Evolutionary conservation across 2,113 vertebrate species (phyloP).

Genomic region (Cygnus atratus): DNA sequence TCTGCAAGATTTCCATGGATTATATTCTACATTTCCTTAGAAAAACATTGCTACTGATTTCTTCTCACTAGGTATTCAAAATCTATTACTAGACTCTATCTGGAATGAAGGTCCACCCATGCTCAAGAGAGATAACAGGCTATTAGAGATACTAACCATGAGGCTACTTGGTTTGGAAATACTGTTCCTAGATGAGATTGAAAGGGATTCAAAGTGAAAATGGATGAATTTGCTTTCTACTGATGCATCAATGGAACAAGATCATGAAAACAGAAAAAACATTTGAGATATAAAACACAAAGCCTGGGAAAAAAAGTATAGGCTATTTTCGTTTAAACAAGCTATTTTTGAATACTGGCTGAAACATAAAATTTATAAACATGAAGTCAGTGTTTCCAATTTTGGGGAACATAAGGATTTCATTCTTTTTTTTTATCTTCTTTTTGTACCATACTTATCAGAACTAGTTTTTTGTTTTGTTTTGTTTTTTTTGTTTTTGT

Average conservation of each 20-base stretch:
- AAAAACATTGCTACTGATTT: neutral
- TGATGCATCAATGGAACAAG: neutral
- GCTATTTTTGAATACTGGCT: neutral
- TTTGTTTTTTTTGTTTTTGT: no score
- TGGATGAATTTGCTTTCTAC: neutral
- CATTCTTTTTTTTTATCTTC: neutral
- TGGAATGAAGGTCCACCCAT: neutral
- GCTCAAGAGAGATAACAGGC: neutral
- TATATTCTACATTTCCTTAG: neutral
- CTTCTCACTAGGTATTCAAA: neutral
- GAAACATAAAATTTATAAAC: neutral
- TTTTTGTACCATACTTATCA: neutral
- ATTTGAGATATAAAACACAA: neutral
- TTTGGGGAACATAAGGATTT: neutral
- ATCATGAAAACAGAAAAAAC: neutral
- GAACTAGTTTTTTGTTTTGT: neutral
- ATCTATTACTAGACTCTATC: neutral
- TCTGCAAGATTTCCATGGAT: neutral
- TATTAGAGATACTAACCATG: neutral
- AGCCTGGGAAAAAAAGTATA: neutral
- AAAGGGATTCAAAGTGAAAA: neutral
- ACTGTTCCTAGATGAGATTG: neutral
- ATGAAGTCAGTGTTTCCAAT: neutral
- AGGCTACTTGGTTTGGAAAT: neutral
- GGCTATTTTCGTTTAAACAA: neutral